Base-by-base conservation (phyloP, 1,140 invertebrate genomes). In the Nymphalis io region DNA sequence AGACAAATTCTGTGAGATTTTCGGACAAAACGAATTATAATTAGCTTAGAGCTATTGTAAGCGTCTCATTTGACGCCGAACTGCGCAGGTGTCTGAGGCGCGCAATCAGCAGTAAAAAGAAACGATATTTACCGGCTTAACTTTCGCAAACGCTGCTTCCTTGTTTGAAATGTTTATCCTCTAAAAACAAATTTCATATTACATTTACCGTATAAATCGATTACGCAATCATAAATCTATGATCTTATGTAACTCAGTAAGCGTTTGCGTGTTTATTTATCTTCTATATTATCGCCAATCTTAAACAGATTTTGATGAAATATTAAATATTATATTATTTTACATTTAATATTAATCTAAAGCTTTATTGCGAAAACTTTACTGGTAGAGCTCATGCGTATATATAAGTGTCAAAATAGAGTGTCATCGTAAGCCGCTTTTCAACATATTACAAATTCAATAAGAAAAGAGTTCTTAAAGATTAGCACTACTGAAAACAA, bases 91-190 rank as follows among this genome's bases (percentile, higher is more conserved):
- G 86, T 84, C 81, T 74, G 72, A 67, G 72, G 75, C 76, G 72
- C 75, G 83, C 84, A 85, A 88, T 87, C 82, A 83, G 83, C 86
- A 88, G 81, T 88, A 87, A 88, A 88, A 87, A 81, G 80, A 80
- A 85, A 86, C 75, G 79, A 77, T 74, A 74, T 74, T 70, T 67
- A 67, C 70, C 60, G 70, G 62, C 70, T 72, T 72, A 67, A 58
- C 59, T 72, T 72, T 67, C 70, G 70, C 70, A 72, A 60, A 67
- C 72, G 53, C 58, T 70, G 72, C 63, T 72, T 72, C 70, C 70
- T 72, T 42, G 57, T 70, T 42, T 15, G 38, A 72, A 67, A 55
- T 51, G 63, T 27, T 67, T 69, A 62, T 55, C 42, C 48, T 59
- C 42, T 39, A 65, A 57, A 65, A 57, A 38, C 10, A 42, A 65